These are phyloP conservation scores for Eumaeus atala DNA, from an alignment of 1,140 invertebrate species.

Conservation along the genomic window DNA sequence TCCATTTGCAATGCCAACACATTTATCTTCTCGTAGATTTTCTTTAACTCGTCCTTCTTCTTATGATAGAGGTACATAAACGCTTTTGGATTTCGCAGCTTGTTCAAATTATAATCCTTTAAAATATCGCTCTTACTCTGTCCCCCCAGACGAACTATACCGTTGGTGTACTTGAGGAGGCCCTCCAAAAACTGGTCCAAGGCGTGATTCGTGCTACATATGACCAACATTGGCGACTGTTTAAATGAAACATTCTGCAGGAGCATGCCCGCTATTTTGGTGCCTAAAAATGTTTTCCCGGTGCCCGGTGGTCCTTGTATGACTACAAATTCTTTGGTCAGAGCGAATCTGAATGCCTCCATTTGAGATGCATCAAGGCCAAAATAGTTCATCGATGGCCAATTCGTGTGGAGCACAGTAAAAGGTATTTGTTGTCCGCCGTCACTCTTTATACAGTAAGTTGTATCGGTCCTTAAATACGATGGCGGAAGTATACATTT, in stretches of 20 bases:
- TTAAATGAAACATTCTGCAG: constrained; percentile 72
- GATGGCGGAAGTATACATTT: constrained; percentile 37
- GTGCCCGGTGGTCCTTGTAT: constrained; percentile 90
- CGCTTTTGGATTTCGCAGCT: constrained; percentile 47
- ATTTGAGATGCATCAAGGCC: constrained; percentile 76
- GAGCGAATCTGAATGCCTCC: constrained; percentile 75
- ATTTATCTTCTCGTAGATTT: constrained; percentile 47
- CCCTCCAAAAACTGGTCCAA: constrained; percentile 92
- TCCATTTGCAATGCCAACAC: constrained; percentile 50
- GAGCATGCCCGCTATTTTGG: constrained; percentile 79
- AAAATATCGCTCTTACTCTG: constrained; percentile 78
- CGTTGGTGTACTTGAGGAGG: constrained; percentile 72
- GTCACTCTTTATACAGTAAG: constrained; percentile 31
- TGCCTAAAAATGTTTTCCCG: constrained; percentile 85
- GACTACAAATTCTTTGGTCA: constrained; percentile 80
- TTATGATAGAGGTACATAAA: constrained; percentile 44
- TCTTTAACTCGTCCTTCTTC: constrained; percentile 48
- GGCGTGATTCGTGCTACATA: constrained; percentile 92
- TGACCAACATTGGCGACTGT: constrained; percentile 82
- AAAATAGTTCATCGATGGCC: constrained; percentile 58
- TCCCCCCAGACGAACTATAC: constrained; percentile 82
- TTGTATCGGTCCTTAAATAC: constrained; percentile 44
- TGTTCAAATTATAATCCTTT: constrained; percentile 68
- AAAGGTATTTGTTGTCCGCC: constrained; percentile 21
- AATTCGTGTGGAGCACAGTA: constrained; percentile 46